Percentiles rank a stretch among this genome's conserved stretches.
These are phyloP conservation scores for Pyrrhia umbra DNA, from an alignment of 2,888 invertebrate genomes.

Conservation along the genomic window DNA sequence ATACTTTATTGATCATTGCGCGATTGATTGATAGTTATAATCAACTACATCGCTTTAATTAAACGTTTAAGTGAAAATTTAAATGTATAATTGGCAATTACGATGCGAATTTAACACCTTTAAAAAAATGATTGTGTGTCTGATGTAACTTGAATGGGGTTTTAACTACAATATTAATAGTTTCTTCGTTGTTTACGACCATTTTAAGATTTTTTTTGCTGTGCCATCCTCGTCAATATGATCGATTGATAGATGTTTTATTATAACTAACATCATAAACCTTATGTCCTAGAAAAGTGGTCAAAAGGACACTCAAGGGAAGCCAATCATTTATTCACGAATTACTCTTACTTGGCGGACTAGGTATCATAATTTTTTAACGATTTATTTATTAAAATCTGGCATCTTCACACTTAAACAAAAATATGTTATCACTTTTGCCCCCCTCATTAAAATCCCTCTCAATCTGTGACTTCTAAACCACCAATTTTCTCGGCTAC, in stretches of 20 bases:
- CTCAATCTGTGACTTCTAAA: slow-evolving; percentile 31
- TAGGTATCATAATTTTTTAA: too few species aligned
- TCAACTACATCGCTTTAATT: slow-evolving; percentile 49
- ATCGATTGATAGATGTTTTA: not conserved
- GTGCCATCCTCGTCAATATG: not conserved
- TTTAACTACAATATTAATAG: slow-evolving; percentile 21
- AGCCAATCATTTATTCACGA: too few species aligned
- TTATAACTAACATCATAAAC: too few species aligned
- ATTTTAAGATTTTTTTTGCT: not conserved
- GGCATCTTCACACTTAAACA: too few species aligned
- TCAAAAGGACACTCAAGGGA: too few species aligned
- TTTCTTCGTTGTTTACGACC: slow-evolving; percentile 22
- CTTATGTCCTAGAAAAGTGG: too few species aligned
- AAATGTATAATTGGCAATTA: slow-evolving; percentile 50
- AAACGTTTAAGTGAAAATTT: slow-evolving; percentile 45
- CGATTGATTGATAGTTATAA: slow-evolving; percentile 64
- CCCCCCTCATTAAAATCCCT: slow-evolving; percentile 26
- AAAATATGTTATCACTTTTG: slow-evolving; percentile 9
- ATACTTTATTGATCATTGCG: slow-evolving; percentile 75
- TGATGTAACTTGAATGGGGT: slow-evolving; percentile 25
- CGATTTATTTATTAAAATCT: too few species aligned
- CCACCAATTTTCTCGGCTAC: slow-evolving; percentile 27
- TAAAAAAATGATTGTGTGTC: slow-evolving; percentile 17
- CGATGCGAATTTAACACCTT: slow-evolving; percentile 50
- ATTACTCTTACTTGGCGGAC: too few species aligned